Evolutionary conservation across 2,888 invertebrate species (phyloP).

Genomic region (Apamea monoglypha): DNA sequence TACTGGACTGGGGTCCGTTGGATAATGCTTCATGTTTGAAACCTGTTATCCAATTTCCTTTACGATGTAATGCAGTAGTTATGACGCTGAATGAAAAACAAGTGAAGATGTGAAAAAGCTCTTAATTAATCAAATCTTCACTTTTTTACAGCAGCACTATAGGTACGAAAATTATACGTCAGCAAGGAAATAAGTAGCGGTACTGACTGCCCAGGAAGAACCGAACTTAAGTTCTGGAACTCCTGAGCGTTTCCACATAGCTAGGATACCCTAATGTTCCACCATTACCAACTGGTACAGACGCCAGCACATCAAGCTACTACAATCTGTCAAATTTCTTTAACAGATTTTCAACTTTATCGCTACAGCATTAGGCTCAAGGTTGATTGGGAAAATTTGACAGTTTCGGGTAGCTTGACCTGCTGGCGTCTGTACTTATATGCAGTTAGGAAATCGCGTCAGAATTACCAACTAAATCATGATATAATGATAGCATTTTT

Average conservation of each 20-base stretch:
- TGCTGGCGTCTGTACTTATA: too few relatives aligned
- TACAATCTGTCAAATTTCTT: too few relatives aligned
- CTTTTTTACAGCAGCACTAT: too few relatives aligned
- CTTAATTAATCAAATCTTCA: neutral
- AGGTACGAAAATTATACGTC: neutral
- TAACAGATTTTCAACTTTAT: too few relatives aligned
- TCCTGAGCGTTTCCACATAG: neutral
- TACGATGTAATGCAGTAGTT: neutral
- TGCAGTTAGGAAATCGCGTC: too few relatives aligned
- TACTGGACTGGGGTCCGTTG: neutral
- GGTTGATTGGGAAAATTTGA: too few relatives aligned
- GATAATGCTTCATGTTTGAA: neutral
- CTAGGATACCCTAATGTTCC: neutral
- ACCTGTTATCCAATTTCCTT: slow-evolving; percentile 22
- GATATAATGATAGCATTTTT: neutral
- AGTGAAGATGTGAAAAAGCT: neutral
- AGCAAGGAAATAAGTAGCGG: neutral
- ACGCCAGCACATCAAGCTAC: too few relatives aligned
- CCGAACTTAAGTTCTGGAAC: too few relatives aligned
- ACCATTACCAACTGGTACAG: neutral
- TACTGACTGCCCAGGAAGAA: neutral
- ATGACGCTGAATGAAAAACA: neutral
- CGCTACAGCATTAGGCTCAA: too few relatives aligned
- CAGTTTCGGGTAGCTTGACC: too few relatives aligned
- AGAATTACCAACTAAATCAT: neutral